A percentile compares a stretch with the other conserved stretches of the same genome.
Evolutionary conservation across 2,113 vertebrate genomes (phyloP).

Genomic region (Boulengeromyrus knoepffleri): DNA sequence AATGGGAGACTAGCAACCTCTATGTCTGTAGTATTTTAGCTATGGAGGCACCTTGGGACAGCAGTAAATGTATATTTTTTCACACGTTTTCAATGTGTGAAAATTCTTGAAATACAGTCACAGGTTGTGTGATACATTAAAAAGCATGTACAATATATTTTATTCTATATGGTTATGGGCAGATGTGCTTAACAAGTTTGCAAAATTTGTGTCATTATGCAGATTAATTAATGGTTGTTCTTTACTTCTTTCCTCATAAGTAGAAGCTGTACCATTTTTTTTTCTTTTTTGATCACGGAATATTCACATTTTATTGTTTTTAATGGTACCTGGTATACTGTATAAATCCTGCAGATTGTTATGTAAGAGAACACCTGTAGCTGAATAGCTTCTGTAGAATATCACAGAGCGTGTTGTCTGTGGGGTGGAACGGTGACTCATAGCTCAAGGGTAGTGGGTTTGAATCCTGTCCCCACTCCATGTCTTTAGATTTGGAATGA

Average conservation of each 20-base stretch:
- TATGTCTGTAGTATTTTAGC: not conserved
- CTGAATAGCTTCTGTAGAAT: not conserved
- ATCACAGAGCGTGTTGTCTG: not conserved
- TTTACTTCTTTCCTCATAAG: not conserved
- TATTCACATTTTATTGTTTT: not conserved
- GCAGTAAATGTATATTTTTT: not conserved
- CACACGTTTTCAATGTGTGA: not conserved
- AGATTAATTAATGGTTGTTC: not conserved
- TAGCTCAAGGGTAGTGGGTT: not conserved
- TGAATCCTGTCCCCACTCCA: not conserved
- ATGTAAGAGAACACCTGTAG: not conserved
- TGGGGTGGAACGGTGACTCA: not conserved
- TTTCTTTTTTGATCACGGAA: not conserved
- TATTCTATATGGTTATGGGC: not conserved
- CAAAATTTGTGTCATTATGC: not conserved
- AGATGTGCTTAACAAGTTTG: not conserved
- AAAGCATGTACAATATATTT: not conserved
- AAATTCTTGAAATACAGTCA: not conserved
- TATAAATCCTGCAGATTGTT: not conserved
- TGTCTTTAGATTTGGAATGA: not conserved
- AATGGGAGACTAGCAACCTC: not conserved
- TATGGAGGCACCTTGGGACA: not conserved
- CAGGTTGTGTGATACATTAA: not conserved
- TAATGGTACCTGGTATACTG: not conserved
- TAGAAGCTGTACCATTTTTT: not conserved